Evolutionary conservation across 1,140 invertebrate genomes (phyloP), one percentile per base, ranked within the genome.

Genomic region (Bombus superbus): DNA sequence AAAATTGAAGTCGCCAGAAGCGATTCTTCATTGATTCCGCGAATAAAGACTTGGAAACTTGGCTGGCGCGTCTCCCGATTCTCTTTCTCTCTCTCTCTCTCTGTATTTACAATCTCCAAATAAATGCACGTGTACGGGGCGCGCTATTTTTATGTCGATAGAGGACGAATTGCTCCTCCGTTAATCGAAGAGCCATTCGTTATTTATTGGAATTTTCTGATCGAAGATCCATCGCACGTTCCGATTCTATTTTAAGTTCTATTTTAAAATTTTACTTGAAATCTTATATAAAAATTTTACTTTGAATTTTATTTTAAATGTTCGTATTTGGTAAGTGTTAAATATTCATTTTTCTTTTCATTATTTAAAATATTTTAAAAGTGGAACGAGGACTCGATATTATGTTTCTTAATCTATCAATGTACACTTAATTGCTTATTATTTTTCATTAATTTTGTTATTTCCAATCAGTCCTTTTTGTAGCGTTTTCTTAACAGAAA

Each of bases 91-190:
- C 28, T 73, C 13, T 72, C 73, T 75, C 13, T 40, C 3, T 76
- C 25, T 57, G 22, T 59, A 76, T 85, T 85, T 85, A 85, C 76
- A 79, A 85, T 85, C 83, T 85, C n/a, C 76, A 59, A 85, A 85
- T 72, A 85, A 85, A 80, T 80, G n/a, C 64, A 71, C 75, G 47
- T 47, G 64, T 15, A 32, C 38, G 35, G 5, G 44, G 4, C 13
- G 68, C 57, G 77, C 76, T 85, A 85, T 80, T 85, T 85, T 73
- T 80, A 68, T 57, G 42, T 72, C 68, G 76, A 84, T 84, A 80
- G 77, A 85, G 83, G 35, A 85, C 77, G 77, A 85, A 73, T 85
- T 57, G 57, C 32, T 53, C 35, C 35, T 42, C 15, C 68, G 68
- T 73, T 77, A 77, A 80, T 80, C 83, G 77, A 73, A 72, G n/a